Conservation (phyloP, 2,113 vertebrate species). For the Lasiurus cinereus region DNA sequence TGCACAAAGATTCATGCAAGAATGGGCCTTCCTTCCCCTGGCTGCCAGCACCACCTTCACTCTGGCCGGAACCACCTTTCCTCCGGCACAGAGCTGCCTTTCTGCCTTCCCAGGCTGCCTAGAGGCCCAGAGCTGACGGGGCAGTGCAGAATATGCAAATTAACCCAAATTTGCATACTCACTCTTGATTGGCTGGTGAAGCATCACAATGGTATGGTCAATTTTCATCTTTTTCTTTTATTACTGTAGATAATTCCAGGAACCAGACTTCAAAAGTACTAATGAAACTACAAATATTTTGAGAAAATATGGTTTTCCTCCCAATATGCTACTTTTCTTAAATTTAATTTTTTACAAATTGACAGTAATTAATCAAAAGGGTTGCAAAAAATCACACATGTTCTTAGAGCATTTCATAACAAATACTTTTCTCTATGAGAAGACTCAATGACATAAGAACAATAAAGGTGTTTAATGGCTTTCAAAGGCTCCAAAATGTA, state of each 20-base stretch:
- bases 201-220: too few species aligned
- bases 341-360: conserved; percentile 1
- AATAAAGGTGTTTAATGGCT: not conserved
- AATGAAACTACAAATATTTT: conserved; percentile 13
- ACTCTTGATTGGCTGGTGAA: too few species aligned
- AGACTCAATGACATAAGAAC: not conserved
- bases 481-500: not conserved
- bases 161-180: too few species aligned
- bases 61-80: too few species aligned
- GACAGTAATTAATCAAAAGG: conserved; percentile 19
- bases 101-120: too few species aligned
- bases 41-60: too few species aligned
- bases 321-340: not conserved
- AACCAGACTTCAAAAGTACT: not conserved
- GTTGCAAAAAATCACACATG: not conserved
- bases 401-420: not conserved
- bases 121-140: too few species aligned
- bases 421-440: not conserved
- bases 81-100: too few species aligned
- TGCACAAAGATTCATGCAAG: too few species aligned
- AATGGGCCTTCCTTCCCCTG: too few species aligned
- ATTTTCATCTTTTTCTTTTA: too few species aligned
- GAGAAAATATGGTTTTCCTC: not conserved
- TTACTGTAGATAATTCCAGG: not conserved
- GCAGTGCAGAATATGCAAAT: too few species aligned